These are phyloP conservation scores for Trinorchestia longiramus DNA, from an alignment of 1,140 invertebrate genomes.

Conservation along the genomic window DNA sequence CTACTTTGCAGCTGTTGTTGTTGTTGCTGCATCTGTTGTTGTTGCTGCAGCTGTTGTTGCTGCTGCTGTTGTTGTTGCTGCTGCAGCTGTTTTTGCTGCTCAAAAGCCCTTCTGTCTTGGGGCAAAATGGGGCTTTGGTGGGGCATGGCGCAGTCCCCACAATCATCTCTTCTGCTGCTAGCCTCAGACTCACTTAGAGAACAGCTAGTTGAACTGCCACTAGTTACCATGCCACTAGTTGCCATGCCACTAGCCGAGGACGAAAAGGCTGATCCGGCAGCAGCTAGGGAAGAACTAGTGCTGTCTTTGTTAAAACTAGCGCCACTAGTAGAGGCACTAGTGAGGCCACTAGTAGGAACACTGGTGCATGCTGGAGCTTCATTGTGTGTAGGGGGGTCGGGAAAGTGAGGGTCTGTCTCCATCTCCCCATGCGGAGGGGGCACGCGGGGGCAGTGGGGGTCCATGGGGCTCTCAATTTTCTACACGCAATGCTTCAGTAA, in stretches of 20 bases:
- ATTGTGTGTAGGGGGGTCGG: not conserved
- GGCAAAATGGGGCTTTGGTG: not conserved
- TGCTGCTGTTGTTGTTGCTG: not conserved
- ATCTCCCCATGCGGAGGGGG: slow-evolving; percentile 2
- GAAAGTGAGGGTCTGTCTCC: not conserved
- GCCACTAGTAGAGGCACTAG: not conserved
- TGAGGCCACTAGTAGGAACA: not conserved
- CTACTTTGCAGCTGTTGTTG: not conserved
- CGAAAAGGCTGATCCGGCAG: not conserved
- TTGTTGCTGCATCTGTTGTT: not conserved
- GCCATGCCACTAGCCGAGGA: too few relatives aligned
- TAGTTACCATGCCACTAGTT: too few relatives aligned
- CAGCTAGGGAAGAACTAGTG: not conserved
- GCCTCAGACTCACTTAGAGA: not conserved
- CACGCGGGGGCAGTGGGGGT: not conserved
- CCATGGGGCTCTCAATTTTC: too few relatives aligned
- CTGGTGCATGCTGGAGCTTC: not conserved
- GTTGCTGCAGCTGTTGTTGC: not conserved
- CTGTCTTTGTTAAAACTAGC: not conserved
- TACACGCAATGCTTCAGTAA: too few relatives aligned
- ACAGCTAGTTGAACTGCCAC: not conserved
- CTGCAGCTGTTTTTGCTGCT: not conserved
- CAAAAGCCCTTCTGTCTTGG: not conserved
- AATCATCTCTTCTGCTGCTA: not conserved
- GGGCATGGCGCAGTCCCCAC: not conserved